Evolutionary conservation across 2,888 invertebrate species (phyloP).

Genomic region (Maniola hyperantus): DNA sequence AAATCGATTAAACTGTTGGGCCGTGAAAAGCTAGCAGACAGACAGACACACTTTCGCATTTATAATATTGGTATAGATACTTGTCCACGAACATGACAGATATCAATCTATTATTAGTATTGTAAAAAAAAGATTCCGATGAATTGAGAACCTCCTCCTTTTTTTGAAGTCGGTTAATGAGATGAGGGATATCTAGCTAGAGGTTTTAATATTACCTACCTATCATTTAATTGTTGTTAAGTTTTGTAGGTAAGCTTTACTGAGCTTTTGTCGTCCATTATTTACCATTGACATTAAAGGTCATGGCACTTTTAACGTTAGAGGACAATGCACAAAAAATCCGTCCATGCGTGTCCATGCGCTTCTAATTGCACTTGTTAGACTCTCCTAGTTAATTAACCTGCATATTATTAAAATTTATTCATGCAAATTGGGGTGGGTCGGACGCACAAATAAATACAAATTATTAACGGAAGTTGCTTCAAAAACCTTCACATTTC

Average conservation of each 20-base stretch:
- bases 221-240: too few species aligned
- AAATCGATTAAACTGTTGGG: too few species aligned
- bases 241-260: not conserved
- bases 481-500: constrained; percentile 13
- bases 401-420: constrained; percentile 13
- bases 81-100: too few species aligned
- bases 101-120: too few species aligned
- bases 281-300: not conserved
- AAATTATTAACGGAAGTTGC: constrained; percentile 22
- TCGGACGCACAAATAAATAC: constrained; percentile 10
- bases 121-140: too few species aligned
- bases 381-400: constrained; percentile 5
- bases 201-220: too few species aligned
- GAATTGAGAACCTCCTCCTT: too few species aligned
- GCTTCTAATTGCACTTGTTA: constrained; percentile 21
- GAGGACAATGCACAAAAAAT: constrained; percentile 5
- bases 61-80: too few species aligned
- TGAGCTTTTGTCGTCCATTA: not conserved
- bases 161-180: too few species aligned
- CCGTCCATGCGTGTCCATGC: constrained; percentile 7
- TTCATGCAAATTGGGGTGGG: constrained; percentile 12
- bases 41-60: too few species aligned
- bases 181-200: too few species aligned
- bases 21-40: too few species aligned
- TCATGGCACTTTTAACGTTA: not conserved